Evolutionary conservation across 2,888 invertebrate species (phyloP).

Genomic region (Meliscaeva auricollis): DNA sequence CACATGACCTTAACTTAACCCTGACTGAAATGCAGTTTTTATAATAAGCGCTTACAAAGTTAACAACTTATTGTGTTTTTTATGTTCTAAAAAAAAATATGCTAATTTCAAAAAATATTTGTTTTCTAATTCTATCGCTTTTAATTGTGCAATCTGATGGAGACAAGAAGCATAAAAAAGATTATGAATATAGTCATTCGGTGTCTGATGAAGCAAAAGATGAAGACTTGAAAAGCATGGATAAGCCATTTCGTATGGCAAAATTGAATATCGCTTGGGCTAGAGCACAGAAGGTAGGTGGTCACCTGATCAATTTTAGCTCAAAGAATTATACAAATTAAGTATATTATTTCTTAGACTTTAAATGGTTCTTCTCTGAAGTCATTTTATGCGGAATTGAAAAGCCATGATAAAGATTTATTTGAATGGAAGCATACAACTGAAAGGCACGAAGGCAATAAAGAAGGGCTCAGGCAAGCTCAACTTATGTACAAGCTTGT

Average conservation of each 20-base stretch:
- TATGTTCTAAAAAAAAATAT: neutral
- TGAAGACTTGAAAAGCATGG: neutral
- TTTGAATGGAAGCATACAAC: conserved; percentile 92
- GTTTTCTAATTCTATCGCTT: neutral
- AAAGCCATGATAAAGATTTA: conserved; percentile 96
- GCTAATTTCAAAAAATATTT: neutral
- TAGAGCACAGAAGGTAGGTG: conserved; percentile 1
- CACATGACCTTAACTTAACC: too few species aligned
- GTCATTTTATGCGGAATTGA: conserved; percentile 93
- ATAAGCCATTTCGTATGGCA: conserved; percentile 25
- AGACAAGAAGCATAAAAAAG: neutral
- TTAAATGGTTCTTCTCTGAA: conserved; percentile 93
- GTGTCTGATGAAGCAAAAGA: neutral
- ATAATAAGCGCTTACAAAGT: too few species aligned
- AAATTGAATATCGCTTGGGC: conserved; percentile 27
- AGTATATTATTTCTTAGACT: conserved; percentile 84
- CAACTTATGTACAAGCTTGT: conserved; percentile 91
- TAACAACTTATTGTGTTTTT: neutral
- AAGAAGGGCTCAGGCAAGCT: conserved; percentile 93
- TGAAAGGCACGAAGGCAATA: conserved; percentile 91
- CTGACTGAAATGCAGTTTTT: too few species aligned
- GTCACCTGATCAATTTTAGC: neutral
- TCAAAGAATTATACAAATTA: neutral
- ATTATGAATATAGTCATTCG: neutral
- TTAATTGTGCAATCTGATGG: neutral